Evolutionary conservation across 2,888 invertebrate species (phyloP), one percentile per base, ranked within the genome.

Genomic region (Acheta domesticus): DNA sequence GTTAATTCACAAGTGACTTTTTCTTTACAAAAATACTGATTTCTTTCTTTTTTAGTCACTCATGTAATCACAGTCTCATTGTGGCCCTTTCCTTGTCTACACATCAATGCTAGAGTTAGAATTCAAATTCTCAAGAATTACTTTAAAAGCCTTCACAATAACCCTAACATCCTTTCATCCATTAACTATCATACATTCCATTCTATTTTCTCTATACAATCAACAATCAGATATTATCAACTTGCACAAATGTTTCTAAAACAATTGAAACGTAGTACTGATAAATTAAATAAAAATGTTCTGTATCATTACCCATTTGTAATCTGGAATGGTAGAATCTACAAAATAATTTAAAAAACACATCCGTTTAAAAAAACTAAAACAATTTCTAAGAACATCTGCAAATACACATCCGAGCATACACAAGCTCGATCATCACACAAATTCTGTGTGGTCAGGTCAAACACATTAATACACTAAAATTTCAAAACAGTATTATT

Each of bases 1-100:
- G 20, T 74, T 79, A 77, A 79, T 79, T 74, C 77, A 79, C 73
- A 75, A 78, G 81, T 78, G 78, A 81, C 81, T 79, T 78, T 74
- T 79, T 50, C 75, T 75, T 78, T 81, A 81, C 79, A 81, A 81
- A 81, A 81, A 81, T 81, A 81, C 81, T 81, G 80, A 77, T 81
- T 81, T 79, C 74, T 74, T 79, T 77, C 36, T 78, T 79, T 79
- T 80, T 78, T 75, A 78, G 80, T 80, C 80, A 80, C 80, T 79
- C 79, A 79, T 75, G 79, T 76, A 78, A 80, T 80, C 80, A 80
- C 80, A 80, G 80, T 80, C 80, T 80, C 79, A 77, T 77, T 77
- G 78, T 77, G 78, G 78, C 78, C 80, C 80, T 77, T 78, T 48
- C 80, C 49, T 80, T 74, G 74, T 76, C 79, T 79, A 77, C 77